Base-by-base conservation (phyloP, 2,797 vertebrate species). In the Gobio occitaniae region DNA sequence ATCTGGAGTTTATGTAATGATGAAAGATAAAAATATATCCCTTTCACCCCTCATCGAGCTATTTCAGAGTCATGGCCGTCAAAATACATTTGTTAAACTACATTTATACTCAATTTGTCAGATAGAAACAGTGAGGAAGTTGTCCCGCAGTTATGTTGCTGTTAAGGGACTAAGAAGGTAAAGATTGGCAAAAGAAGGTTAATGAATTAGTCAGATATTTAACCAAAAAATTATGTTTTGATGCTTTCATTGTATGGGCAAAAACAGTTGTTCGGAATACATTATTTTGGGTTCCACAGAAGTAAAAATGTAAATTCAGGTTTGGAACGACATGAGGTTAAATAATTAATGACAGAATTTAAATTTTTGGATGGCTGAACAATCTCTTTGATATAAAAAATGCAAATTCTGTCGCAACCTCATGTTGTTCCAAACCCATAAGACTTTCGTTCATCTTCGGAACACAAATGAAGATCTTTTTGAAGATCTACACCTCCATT, bases 1-100 rank as follows among this genome's bases (percentile, higher is more conserved):
- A 71, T 69, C 76, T 84, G 71, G 41, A 32, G 63, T 86, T 89
- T 88, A 84, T 74, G 79, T 88, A 88, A 89, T 65, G 80, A 56
- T 17, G 17, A 65, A 48, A 9, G 72, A 83, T 88, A 85, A 81
- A 83, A 86, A 85, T 86, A 88, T 78, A 85, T 13, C 6, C 13
- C 41, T 13, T 6, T 12, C 59, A 72, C 65, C 17, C 29, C 70
- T 41, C 56, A 74, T 32, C 21, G 16, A 78, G 48, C 72, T 83
- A 81, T 72, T 82, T 71, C 47, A 66, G n/a, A 82, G 54, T 54
- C 29, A 29, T 19, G 15, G 38, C 16, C 1, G 3, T 79, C 78
- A 50, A 50, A 79, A 79, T 50, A 4, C 61, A 65, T 79, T 79
- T 63, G 41, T 79, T 63, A 79, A 32, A 66, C n/a, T 50, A 65